Percentiles rank a stretch among this genome's conserved stretches.
phyloP scores from a whole-genome alignment of 2,888 invertebrate genomes.

The Orthosia cruda region DNA sequence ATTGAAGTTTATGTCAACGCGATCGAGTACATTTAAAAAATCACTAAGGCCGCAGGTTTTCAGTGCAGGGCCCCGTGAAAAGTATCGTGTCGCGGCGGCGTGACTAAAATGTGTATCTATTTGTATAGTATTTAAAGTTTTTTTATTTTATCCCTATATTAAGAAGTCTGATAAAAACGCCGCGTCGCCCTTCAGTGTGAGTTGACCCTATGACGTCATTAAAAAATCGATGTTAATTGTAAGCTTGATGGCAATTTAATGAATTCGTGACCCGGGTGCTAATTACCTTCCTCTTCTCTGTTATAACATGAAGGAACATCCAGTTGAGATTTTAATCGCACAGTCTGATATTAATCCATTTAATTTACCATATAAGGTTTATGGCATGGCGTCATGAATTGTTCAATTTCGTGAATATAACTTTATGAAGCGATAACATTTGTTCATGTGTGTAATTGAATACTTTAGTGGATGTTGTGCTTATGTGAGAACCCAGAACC shows the following conservation, averaged over 20 bases:
- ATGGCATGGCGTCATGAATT: conserved; percentile 28
- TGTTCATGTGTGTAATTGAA: conserved; percentile 17
- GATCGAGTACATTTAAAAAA: too few species aligned
- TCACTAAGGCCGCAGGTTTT: too few species aligned
- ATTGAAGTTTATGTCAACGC: too few species aligned
- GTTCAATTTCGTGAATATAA: conserved; percentile 31
- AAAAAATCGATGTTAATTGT: conserved; percentile 33
- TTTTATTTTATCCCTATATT: too few species aligned
- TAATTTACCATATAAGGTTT: conserved; percentile 1
- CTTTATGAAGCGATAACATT: conserved; percentile 15
- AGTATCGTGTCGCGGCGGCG: too few species aligned
- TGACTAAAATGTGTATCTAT: too few species aligned
- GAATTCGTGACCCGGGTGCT: conserved; percentile 26
- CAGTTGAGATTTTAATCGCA: conserved; percentile 1
- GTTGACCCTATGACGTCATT: conserved; percentile 26
- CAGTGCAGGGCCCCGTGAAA: too few species aligned
- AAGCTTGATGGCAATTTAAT: conserved; percentile 42
- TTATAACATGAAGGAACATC: conserved; percentile 2
- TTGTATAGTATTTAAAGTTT: too few species aligned
- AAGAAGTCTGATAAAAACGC: too few species aligned
- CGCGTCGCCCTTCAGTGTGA: too few species aligned
- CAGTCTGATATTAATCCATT: conserved; percentile 23
- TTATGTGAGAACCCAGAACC: too few species aligned
- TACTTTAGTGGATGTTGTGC: background rate
- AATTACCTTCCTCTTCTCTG: conserved; percentile 30